Conservation (phyloP, 2,797 vertebrate genomes). For the Esox masquinongy region DNA sequence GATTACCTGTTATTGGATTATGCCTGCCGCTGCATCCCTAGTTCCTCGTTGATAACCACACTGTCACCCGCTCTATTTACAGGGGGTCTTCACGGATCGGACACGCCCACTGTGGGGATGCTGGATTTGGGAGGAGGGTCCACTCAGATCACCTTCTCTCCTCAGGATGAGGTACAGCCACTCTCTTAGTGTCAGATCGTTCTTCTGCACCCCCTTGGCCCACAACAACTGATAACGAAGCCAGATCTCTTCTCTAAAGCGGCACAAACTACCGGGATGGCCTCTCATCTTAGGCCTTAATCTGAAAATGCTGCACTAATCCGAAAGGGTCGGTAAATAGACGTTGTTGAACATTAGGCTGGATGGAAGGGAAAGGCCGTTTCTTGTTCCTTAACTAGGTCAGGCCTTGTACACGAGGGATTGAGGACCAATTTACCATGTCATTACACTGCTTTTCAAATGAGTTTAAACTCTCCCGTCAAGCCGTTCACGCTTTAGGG, state of each 20-base stretch:
- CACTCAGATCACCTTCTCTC: conserved; percentile 94
- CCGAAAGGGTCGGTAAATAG: conserved; percentile 50
- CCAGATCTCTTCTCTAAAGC: conserved; percentile 33
- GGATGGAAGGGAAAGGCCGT: conserved; percentile 16
- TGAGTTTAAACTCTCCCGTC: conserved; percentile 27
- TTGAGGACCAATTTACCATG: conserved; percentile 50
- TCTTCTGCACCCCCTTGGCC: no score
- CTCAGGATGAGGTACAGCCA: conserved; percentile 79
- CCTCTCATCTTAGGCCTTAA: conserved; percentile 57
- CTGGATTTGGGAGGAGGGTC: conserved; percentile 94
- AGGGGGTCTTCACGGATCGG: conserved; percentile 78
- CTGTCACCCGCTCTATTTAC: conserved; percentile 9
- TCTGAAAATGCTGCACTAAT: conserved; percentile 58
- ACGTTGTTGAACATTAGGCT: conserved; percentile 39
- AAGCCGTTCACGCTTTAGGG: conserved; percentile 26
- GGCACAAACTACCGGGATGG: conserved; percentile 47
- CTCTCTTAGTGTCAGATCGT: no score
- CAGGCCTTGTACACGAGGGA: conserved; percentile 41
- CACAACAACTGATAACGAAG: conserved; percentile 24
- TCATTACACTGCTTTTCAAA: conserved; percentile 39
- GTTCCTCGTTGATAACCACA: neutral
- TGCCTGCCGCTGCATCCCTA: neutral
- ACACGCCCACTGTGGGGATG: conserved; percentile 83
- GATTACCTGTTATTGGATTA: conserved; percentile 62
- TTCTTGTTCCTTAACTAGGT: conserved; percentile 53